These are phyloP conservation scores for Erythrocebus patas DNA, from an alignment of 2,113 vertebrate genomes.

Conservation along the genomic window DNA sequence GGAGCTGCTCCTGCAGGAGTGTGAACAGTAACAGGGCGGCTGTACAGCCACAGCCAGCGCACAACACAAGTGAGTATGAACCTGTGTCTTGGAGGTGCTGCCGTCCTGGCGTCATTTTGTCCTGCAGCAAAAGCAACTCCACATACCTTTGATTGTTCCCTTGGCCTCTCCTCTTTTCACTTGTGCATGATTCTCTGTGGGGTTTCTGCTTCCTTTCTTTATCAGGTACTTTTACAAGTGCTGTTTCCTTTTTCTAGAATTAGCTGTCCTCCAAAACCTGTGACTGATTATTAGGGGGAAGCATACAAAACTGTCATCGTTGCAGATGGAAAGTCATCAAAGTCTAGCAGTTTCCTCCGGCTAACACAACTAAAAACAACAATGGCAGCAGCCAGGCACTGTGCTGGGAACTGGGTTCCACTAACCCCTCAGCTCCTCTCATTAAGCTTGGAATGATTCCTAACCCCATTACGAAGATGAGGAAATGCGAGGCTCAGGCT, in stretches of 20 bases:
- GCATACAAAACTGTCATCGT: not conserved
- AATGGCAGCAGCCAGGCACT: too few species aligned
- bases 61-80: fast-evolving
- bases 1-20: not conserved
- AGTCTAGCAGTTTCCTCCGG: not conserved
- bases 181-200: not conserved
- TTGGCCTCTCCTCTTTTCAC: not conserved
- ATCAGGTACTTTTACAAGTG: not conserved
- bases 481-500: not conserved
- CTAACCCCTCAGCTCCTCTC: not conserved
- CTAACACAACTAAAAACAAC: not conserved
- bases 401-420: not conserved
- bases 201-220: not conserved
- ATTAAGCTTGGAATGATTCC: not conserved
- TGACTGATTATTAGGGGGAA: not conserved
- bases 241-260: not conserved
- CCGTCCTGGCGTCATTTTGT: fast-evolving
- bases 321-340: not conserved
- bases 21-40: not conserved
- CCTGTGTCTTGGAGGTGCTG: not conserved
- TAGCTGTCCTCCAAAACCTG: not conserved
- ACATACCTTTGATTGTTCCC: fast-evolving
- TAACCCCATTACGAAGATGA: not conserved
- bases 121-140: too few species aligned
- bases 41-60: fast-evolving